phyloP scores from a whole-genome alignment of 2,797 vertebrate genomes.

The Chaetodon trifasciatus region DNA sequence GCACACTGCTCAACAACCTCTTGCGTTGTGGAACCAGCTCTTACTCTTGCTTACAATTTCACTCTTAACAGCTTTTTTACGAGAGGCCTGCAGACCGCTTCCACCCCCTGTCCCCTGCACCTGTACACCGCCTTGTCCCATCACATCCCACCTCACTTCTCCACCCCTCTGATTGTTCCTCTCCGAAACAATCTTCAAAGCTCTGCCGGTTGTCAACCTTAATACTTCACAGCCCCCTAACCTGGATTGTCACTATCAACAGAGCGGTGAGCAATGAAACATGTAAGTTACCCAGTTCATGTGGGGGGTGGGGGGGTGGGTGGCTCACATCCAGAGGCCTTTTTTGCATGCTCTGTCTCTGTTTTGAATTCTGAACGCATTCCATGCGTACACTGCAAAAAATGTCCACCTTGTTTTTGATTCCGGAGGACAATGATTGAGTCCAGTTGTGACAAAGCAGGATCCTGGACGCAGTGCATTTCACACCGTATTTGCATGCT shows the following conservation, averaged over 20 bases:
- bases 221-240: slow-evolving; percentile 49
- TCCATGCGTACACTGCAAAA: slow-evolving; percentile 59
- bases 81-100: background rate
- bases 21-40: background rate
- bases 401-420: background rate
- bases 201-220: slow-evolving; percentile 60
- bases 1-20: background rate
- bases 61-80: slow-evolving; percentile 30
- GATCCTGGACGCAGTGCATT: background rate
- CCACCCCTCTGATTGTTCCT: slow-evolving; percentile 52
- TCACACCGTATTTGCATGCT: background rate
- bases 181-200: slow-evolving; percentile 55
- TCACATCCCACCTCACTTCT: slow-evolving; percentile 43
- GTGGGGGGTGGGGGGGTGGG: slow-evolving; percentile 16
- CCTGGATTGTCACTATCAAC: slow-evolving; percentile 31
- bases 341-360: slow-evolving; percentile 44
- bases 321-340: slow-evolving; percentile 40
- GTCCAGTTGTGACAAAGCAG: background rate
- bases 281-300: slow-evolving; percentile 19
- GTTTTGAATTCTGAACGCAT: slow-evolving; percentile 71
- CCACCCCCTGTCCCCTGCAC: slow-evolving; percentile 25
- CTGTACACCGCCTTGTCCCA: slow-evolving; percentile 16
- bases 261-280: slow-evolving; percentile 25
- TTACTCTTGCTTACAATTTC: slow-evolving; percentile 17
- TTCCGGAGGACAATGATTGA: background rate